phyloP scores from a whole-genome alignment of 2,888 invertebrate species.

The Eretmocerus hayati region DNA sequence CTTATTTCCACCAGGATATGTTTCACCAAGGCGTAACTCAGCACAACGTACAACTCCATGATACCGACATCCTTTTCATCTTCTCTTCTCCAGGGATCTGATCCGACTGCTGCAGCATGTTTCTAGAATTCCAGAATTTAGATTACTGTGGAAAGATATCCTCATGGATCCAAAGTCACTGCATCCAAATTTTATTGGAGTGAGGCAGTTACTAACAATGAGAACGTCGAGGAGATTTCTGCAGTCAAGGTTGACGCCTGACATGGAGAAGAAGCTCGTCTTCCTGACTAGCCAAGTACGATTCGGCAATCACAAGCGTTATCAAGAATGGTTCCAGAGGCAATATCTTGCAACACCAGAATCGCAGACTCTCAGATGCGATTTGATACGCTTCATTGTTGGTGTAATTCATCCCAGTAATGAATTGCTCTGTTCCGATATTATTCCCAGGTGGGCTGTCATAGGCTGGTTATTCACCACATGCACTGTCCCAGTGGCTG shows the following conservation, averaged over 20 bases:
- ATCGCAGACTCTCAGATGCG: slow-evolving; percentile 83
- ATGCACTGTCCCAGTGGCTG: slow-evolving; percentile 81
- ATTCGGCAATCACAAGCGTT: slow-evolving; percentile 85
- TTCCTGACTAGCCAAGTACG: slow-evolving; percentile 79
- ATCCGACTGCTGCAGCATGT: slow-evolving; percentile 83
- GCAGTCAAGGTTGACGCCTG: slow-evolving; percentile 78
- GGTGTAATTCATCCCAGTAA: slow-evolving; percentile 91
- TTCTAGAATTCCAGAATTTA: slow-evolving; percentile 81
- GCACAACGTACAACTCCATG: too few species aligned
- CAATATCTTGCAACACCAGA: slow-evolving; percentile 87
- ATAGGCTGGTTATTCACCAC: slow-evolving; percentile 90
- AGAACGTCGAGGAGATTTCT: slow-evolving; percentile 82
- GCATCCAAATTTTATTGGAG: slow-evolving; percentile 70
- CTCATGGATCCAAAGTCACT: slow-evolving; percentile 69
- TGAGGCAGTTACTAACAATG: slow-evolving; percentile 72
- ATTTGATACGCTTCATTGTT: slow-evolving; percentile 89
- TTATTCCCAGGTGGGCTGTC: slow-evolving; percentile 91
- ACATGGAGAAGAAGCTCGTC: slow-evolving; percentile 86
- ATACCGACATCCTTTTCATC: too few species aligned
- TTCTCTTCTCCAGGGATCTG: slow-evolving; percentile 61
- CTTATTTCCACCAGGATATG: too few species aligned
- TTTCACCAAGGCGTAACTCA: too few species aligned
- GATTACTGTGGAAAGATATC: slow-evolving; percentile 81
- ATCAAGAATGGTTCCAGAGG: slow-evolving; percentile 92
- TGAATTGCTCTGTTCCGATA: slow-evolving; percentile 86